Evolutionary conservation across 2,113 vertebrate species (phyloP), one percentile per base, ranked within the genome.

Genomic region (Caranx ignobilis): DNA sequence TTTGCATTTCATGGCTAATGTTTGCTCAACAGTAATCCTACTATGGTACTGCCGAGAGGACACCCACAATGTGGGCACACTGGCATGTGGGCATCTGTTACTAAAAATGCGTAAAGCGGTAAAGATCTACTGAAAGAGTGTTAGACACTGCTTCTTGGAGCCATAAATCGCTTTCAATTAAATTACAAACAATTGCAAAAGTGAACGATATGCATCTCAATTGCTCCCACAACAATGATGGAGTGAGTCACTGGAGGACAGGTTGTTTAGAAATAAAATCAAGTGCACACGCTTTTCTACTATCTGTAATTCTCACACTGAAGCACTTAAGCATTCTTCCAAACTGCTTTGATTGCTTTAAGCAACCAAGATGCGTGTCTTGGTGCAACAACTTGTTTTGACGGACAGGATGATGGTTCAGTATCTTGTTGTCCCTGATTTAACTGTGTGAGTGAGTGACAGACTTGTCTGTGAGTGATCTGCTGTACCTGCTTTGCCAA

Each of bases 401-500:
- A 77, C 12, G 12, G 84, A 78, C 79, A 89, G 72, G 52, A 72
- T 79, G 76, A 88, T 50, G 52, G 64, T 31, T 82, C 57, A 76
- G 50, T 59, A 47, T 18, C 54, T 63, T 75, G 59, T 77, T 75
- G 41, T 41, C 12, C 15, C 21, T 18, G 64, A 73, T 71, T 63
- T 74, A 71, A 79, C 39, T 71, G 76, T 26, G 37, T 78, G 67
- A 68, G 56, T 83, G 75, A 79, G 48, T 78, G 77, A 87, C 59
- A 41, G 71, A 81, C 67, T 45, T 68, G 74, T 79, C 64, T 3
- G 7, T 34, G 35, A 75, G 81, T 67, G 77, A 32, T 79, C 65
- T 75, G 66, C 61, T 60, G 43, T 81, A 99, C 98, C 98, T 72
- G 97, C 98, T 96, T 99, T 99, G 87, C 98, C 98, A 21, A 99